These are phyloP conservation scores for Syngnathus floridae DNA, from an alignment of 2,113 vertebrate species.

Conservation along the genomic window DNA sequence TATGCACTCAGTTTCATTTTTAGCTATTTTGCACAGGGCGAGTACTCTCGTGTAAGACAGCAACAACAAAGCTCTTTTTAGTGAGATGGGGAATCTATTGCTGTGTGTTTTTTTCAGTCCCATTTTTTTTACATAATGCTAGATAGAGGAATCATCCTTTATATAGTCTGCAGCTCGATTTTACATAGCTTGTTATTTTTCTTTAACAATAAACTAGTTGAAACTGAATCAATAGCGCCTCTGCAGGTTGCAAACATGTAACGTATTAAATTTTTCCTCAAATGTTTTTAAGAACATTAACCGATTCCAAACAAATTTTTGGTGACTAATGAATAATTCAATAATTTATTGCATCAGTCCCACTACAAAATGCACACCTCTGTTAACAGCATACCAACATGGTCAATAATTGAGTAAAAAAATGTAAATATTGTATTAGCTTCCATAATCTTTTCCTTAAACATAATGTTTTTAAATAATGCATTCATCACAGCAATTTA, in stretches of 20 bases:
- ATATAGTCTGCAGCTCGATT: not conserved
- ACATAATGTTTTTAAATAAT: not conserved
- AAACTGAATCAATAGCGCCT: not conserved
- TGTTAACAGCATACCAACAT: not conserved
- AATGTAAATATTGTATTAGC: not conserved
- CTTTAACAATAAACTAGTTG: not conserved
- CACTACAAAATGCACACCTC: too few relatives aligned
- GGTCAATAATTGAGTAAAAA: not conserved
- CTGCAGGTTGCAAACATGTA: not conserved
- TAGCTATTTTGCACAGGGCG: conserved; percentile 41
- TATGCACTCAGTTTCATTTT: conserved; percentile 43
- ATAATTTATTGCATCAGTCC: too few relatives aligned
- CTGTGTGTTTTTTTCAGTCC: not conserved
- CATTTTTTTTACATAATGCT: not conserved
- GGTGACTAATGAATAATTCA: too few relatives aligned
- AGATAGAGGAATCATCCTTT: not conserved
- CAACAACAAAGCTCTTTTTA: not conserved
- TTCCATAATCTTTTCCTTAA: not conserved
- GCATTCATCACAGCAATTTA: not conserved
- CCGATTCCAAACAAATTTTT: too few relatives aligned
- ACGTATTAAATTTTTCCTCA: too few relatives aligned
- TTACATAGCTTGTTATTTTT: not conserved
- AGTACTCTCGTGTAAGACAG: conserved; percentile 44
- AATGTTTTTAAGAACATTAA: too few relatives aligned
- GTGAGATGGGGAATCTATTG: not conserved